phyloP scores from a whole-genome alignment of 2,113 vertebrate species.

The Rutilus rutilus region DNA sequence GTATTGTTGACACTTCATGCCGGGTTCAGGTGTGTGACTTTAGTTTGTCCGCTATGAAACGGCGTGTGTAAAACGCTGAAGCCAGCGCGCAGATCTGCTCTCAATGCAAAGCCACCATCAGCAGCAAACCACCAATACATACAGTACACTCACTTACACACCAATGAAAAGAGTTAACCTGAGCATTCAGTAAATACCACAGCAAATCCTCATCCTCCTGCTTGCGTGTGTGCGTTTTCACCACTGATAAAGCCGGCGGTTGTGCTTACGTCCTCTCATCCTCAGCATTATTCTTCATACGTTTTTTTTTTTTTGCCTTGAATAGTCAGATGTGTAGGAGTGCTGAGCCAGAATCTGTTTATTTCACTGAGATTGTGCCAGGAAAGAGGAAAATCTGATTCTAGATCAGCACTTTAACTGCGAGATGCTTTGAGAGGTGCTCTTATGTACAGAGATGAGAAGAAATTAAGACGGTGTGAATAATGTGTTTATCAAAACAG shows the following conservation, averaged over 20 bases:
- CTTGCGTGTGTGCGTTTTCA: conserved; percentile 36
- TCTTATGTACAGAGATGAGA: neutral
- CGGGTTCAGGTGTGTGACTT: conserved; percentile 31
- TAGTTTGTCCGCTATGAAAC: conserved; percentile 20
- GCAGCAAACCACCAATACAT: conserved; percentile 17
- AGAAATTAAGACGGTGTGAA: neutral
- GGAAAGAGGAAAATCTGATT: conserved; percentile 11
- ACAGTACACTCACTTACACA: conserved; percentile 3
- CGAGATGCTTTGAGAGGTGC: neutral
- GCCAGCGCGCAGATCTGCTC: conserved; percentile 17
- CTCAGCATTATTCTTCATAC: conserved; percentile 52
- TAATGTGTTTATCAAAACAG: neutral
- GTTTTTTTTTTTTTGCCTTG: conserved; percentile 16
- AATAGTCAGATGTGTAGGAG: conserved; percentile 22
- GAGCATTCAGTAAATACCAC: conserved; percentile 32
- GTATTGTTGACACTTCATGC: neutral
- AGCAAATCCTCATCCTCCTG: conserved; percentile 33
- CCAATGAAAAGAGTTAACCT: conserved; percentile 33
- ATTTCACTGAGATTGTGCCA: conserved; percentile 1
- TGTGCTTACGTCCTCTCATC: conserved; percentile 48
- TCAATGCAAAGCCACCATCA: conserved; percentile 13
- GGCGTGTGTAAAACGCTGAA: conserved; percentile 15
- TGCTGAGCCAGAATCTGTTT: conserved; percentile 34
- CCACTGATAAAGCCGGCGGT: neutral
- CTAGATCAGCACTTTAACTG: conserved; percentile 23